Evolutionary conservation across 2,888 invertebrate genomes (phyloP), one percentile per base, ranked within the genome.

Genomic region (Cerastis leucographa): DNA sequence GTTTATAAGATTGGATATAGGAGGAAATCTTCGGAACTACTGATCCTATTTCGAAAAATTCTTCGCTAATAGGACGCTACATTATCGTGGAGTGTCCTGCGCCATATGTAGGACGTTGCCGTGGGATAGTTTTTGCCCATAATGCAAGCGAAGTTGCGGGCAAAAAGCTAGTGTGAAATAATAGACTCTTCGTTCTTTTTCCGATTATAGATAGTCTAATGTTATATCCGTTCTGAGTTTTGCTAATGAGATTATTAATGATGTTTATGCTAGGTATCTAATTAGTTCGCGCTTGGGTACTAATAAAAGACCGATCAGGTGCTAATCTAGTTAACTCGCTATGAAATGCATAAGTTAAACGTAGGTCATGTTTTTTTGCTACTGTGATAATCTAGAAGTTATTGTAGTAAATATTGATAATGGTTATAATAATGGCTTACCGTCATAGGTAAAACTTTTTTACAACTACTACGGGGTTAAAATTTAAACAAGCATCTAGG

Each of bases 231-330:
- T 54, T 66, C 49, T 17, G 17, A 59, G n/a, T 40, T 42, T 22
- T 66, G 46, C 65, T 80, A 65, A 66, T 66, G 66, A 65, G 11
- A 78, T 70, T 51, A 64, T 46, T 65, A 54, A 66, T 46, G 35
- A 12, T 40, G 44, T 54, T 66, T 22, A 29, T 17, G 29, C 19
- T 61, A 46, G n/a, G 17, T 65, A 76, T 56, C 14, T 65, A 84
- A 59, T 65, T 29, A 69, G 59, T 69, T 79, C n/a, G 64, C 79
- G 56, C 51, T 65, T 66, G 4, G 40, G 1, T 14, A 44, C 44
- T 84, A 84, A 80, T 70, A 69, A 84, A 80, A 70, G 59, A 79
- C 19, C 44, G 35, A 19, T 51, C 6, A 51, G 25, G 19, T 51
- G 71, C 19, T 84, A 79, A 84, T 70, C 44, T 12, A 7, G 40